Conservation (phyloP, 2,113 vertebrate genomes). For the Phyllostomus discolor region DNA sequence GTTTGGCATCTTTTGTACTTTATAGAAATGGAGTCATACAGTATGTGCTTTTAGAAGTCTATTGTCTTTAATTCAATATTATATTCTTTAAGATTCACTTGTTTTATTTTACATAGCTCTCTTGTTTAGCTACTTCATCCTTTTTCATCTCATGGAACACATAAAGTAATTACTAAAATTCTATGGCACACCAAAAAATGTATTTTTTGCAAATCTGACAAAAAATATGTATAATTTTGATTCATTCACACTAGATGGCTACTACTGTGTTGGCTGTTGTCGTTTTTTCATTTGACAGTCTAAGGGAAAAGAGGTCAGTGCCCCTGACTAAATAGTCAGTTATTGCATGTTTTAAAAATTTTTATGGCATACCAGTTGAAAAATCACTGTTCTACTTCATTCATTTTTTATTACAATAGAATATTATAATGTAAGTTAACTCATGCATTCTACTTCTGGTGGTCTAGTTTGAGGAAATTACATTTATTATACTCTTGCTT, state of each 20-base stretch:
- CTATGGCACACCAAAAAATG: background rate
- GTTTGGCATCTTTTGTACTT: background rate
- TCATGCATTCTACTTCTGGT: background rate
- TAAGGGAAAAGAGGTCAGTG: too few relatives aligned
- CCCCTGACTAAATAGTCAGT: too few relatives aligned
- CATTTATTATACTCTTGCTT: background rate
- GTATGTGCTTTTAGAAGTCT: background rate
- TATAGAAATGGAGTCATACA: background rate
- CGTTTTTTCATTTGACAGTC: background rate
- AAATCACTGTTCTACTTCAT: background rate
- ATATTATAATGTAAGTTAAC: background rate
- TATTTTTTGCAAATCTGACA: background rate
- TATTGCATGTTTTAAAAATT: background rate
- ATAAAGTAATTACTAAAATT: background rate
- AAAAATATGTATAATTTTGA: background rate
- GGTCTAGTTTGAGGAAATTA: background rate
- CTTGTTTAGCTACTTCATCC: background rate
- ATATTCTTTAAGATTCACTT: background rate
- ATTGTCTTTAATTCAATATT: background rate
- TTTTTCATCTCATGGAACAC: background rate
- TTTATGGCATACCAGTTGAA: background rate
- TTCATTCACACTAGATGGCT: background rate
- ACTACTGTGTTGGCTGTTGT: background rate
- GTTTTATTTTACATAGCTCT: slow-evolving; percentile 12
- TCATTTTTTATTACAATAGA: slow-evolving; percentile 14